Conservation (phyloP, 1,140 invertebrate genomes). For the Paraescarpia echinospica region DNA sequence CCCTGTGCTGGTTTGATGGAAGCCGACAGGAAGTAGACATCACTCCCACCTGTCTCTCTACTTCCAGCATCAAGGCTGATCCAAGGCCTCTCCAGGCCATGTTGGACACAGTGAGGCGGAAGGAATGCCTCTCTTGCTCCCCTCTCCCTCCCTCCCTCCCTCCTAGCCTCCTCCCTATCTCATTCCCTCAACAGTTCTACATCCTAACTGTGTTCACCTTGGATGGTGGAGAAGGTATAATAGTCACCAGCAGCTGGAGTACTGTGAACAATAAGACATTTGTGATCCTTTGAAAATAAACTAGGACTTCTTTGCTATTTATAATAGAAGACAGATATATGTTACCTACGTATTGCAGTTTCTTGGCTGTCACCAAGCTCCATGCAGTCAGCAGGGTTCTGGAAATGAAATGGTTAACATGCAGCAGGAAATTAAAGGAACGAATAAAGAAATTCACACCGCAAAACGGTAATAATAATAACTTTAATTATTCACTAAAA, state of each 20-base stretch:
- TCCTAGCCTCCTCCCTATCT: background rate
- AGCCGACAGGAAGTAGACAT: background rate
- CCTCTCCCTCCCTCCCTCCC: background rate
- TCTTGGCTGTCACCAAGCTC: no score
- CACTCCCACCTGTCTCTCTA: background rate
- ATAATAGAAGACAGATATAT: no score
- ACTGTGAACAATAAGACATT: no score
- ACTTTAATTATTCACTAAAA: no score
- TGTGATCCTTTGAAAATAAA: no score
- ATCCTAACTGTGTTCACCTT: background rate
- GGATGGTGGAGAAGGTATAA: background rate
- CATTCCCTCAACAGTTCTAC: background rate
- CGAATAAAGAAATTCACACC: background rate
- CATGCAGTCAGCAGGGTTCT: no score
- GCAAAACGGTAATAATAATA: no score
- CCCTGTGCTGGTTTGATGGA: background rate
- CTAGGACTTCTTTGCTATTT: no score
- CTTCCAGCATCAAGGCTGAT: background rate
- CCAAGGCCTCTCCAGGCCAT: background rate
- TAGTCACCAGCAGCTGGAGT: background rate
- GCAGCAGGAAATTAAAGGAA: background rate
- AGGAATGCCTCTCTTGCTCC: background rate
- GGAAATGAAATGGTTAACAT: background rate
- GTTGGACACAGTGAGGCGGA: background rate
- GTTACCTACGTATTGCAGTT: no score